Evolutionary conservation across 2,113 vertebrate genomes (phyloP).

Genomic region (Clarias magur): DNA sequence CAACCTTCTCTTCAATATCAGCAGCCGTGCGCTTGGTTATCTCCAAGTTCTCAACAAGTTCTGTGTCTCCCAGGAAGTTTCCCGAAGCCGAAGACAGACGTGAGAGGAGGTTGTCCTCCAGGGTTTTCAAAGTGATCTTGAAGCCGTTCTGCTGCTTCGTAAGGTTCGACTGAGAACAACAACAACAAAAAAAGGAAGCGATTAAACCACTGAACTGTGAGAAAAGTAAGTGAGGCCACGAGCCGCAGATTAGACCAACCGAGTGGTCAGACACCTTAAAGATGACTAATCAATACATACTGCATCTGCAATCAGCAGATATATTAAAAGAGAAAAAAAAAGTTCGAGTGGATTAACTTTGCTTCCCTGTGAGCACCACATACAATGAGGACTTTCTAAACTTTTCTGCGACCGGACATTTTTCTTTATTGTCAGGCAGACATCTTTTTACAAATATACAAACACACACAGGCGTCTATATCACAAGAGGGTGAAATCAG

Average conservation of each 20-base stretch:
- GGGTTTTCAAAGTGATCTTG: conserved; percentile 92
- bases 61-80: conserved; percentile 89
- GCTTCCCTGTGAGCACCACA: conserved; percentile 53
- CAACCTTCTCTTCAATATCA: conserved; percentile 88
- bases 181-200: not conserved
- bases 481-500: not conserved
- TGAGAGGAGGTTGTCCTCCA: conserved; percentile 92
- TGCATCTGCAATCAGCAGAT: conserved; percentile 56
- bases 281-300: conserved; percentile 62
- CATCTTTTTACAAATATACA: not conserved
- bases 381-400: conserved; percentile 55
- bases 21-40: conserved; percentile 87
- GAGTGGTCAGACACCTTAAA: conserved; percentile 59
- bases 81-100: conserved; percentile 90
- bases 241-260: conserved; percentile 31
- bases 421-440: conserved; percentile 16
- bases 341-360: conserved; percentile 59
- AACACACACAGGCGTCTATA: not conserved
- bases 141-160: conserved; percentile 94
- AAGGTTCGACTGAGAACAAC: conserved; percentile 81
- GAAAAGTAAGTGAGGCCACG: conserved; percentile 35
- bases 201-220: conserved; percentile 15
- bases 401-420: conserved; percentile 37
- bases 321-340: conserved; percentile 31
- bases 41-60: conserved; percentile 90